A percentile compares a stretch with the other conserved stretches of the same genome.
Evolutionary conservation across 2,797 vertebrate genomes (phyloP).

Genomic region (Centropyge bicolor): DNA sequence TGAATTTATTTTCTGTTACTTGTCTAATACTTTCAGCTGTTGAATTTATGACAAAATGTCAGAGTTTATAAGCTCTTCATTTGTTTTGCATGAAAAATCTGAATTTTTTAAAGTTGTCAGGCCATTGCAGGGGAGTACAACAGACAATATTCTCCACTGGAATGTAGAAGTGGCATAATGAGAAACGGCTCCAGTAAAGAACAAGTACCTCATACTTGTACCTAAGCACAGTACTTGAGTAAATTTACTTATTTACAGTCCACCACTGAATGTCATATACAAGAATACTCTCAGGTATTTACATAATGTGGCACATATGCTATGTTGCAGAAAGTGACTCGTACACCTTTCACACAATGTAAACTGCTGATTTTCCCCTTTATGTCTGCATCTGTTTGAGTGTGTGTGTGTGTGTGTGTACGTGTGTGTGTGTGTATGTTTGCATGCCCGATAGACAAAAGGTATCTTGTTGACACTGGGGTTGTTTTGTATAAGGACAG

Average conservation of each 20-base stretch:
- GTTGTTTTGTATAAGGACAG: constrained; percentile 65
- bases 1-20: neutral
- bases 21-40: too few species aligned
- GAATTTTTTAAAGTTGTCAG: neutral
- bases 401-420: constrained; percentile 14
- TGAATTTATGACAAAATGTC: neutral
- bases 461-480: constrained; percentile 66
- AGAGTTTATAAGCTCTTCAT: neutral
- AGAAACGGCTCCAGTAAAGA: too few species aligned
- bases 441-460: constrained; percentile 30
- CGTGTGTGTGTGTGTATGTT: constrained; percentile 2
- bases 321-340: neutral
- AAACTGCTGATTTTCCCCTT: neutral
- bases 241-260: neutral
- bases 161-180: too few species aligned
- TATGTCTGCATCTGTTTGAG: neutral
- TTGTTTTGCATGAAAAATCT: neutral
- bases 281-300: neutral
- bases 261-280: neutral
- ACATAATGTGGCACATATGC: neutral
- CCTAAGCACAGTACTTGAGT: neutral
- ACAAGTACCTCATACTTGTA: too few species aligned
- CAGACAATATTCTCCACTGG: neutral
- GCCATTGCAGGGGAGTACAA: neutral
- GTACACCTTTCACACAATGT: neutral